Evolutionary conservation across 2,888 invertebrate species (phyloP), one percentile per base, ranked within the genome.

Genomic region (Aphodius granarius): DNA sequence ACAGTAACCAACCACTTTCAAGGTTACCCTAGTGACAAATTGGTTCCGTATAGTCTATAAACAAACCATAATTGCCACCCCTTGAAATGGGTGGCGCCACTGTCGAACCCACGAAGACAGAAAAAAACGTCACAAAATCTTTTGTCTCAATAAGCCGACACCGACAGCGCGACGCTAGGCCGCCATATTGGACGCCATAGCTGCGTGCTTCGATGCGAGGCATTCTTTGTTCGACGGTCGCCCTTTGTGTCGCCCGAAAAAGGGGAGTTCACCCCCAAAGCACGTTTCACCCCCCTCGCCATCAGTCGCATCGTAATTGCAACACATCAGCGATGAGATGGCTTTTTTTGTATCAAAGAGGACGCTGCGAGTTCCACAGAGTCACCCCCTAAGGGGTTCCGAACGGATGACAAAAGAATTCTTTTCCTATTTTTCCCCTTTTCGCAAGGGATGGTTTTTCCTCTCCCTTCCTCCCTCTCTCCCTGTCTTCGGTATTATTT

Each of bases 121-220:
- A 43, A 43, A 43, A 43, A 43, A 6, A 23, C 4, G 23, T 6
- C 6, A 43, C 6, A 43, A 43, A 43, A 43, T 9, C 43, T 43
- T 43, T 43, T 43, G 43, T 43, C 43, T 43, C 43, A 3, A 43
- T 43, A 43, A 43, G 75, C 73, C 80, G 84, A 83, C 85, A 83
- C 85, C 85, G 84, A 79, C 82, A 84, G 84, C 85, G 85, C 85
- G 85, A 84, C 81, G 78, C 78, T 74, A 82, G 83, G 84, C 82
- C 84, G 86, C 86, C 86, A 86, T 86, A 81, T 86, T 86, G 85
- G 85, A 84, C 86, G 86, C 86, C 86, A 85, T 85, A 82, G 82
- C 83, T 77, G 77, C 76, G 74, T 76, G 71, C 74, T 76, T 78
- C 75, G 73, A 73, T 70, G 70, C 66, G 71, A 74, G 74, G 71